These are phyloP conservation scores for Trinectes maculatus DNA, from an alignment of 2,113 vertebrate species.

Conservation along the genomic window DNA sequence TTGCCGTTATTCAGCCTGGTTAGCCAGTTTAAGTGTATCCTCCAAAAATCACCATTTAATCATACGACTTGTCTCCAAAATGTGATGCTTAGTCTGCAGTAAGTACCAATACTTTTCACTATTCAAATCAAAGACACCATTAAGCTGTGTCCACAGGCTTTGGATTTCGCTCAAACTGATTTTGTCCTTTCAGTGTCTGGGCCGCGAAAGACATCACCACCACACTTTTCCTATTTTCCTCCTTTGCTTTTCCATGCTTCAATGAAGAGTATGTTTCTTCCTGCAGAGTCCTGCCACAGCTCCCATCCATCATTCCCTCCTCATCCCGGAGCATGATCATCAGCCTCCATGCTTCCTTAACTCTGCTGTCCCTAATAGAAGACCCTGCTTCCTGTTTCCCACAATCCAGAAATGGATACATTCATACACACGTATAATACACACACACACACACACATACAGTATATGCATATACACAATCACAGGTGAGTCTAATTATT, in stretches of 20 bases:
- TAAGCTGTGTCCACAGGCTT: constrained; percentile 23
- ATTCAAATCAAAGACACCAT: constrained; percentile 47
- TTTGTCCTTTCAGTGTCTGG: constrained; percentile 56
- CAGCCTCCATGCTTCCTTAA: constrained; percentile 35
- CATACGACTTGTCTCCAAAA: constrained; percentile 14
- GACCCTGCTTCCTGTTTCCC: constrained; percentile 12
- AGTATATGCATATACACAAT: no score
- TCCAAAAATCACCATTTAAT: constrained; percentile 33
- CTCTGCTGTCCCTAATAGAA: constrained; percentile 12
- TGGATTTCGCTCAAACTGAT: constrained; percentile 27
- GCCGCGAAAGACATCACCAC: constrained; percentile 33
- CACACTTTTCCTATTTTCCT: constrained; percentile 56
- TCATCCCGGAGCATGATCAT: constrained; percentile 46
- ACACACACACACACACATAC: no score
- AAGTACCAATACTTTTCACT: constrained; percentile 46
- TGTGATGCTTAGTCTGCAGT: constrained; percentile 29
- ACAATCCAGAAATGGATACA: no score
- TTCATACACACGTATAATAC: no score
- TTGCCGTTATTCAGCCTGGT: constrained; percentile 17
- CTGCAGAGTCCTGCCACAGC: constrained; percentile 25
- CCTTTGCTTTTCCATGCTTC: constrained; percentile 51
- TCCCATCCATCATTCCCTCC: constrained; percentile 68
- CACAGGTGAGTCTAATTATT: no score
- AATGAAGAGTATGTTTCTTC: constrained; percentile 31
- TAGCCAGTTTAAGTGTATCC: constrained; percentile 46